Percentiles rank a stretch among this genome's conserved stretches.
phyloP scores from a whole-genome alignment of 2,888 invertebrate species.

The Meganola albula region DNA sequence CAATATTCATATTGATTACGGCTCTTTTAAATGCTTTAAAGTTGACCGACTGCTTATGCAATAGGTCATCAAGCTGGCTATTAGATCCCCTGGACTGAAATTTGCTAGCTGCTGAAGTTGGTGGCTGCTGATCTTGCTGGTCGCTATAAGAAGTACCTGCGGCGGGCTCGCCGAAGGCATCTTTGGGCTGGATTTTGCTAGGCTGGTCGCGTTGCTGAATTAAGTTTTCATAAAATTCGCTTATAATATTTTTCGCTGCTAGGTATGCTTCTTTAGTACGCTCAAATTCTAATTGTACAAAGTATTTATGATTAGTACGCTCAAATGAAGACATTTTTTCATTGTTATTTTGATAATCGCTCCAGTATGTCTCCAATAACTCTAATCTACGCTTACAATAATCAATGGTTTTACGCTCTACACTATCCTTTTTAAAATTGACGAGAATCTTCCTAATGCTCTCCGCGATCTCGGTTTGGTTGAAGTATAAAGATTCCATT shows the following conservation, averaged over 20 bases:
- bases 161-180: neutral
- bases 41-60: slow-evolving; percentile 2
- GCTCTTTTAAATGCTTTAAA: slow-evolving; percentile 4
- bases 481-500: slow-evolving; percentile 1
- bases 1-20: neutral
- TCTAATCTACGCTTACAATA: slow-evolving; percentile 6
- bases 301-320: slow-evolving; percentile 2
- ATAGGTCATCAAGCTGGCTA: slow-evolving; percentile 3
- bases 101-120: neutral
- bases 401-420: slow-evolving; percentile 4
- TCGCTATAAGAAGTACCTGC: neutral
- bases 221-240: neutral
- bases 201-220: neutral
- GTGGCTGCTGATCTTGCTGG: neutral
- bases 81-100: neutral
- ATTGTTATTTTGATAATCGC: slow-evolving; percentile 1
- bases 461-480: slow-evolving; percentile 2
- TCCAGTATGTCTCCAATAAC: slow-evolving; percentile 2
- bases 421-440: slow-evolving; percentile 5
- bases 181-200: neutral
- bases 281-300: neutral
- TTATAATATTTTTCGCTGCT: neutral
- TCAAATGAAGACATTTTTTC: slow-evolving; percentile 1
- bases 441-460: neutral
- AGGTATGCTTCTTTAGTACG: neutral